Conservation (phyloP, 2,888 invertebrate species). For the Pollenia griseotomentosa region DNA sequence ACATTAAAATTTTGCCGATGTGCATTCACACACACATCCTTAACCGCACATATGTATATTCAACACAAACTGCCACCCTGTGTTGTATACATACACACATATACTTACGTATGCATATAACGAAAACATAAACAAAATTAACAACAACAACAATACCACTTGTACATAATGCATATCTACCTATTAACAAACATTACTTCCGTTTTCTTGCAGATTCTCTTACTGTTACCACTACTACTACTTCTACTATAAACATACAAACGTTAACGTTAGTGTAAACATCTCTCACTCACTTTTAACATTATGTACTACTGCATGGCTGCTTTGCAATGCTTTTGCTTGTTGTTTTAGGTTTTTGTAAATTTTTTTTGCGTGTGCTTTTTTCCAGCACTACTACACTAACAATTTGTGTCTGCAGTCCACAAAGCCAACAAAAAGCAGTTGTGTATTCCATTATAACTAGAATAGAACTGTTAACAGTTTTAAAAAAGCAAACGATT, state of each 20-base stretch:
- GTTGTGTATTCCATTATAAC: conserved; percentile 52
- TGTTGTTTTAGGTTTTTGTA: neutral
- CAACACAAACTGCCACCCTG: conserved; percentile 18
- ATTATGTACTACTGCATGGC: neutral
- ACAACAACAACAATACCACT: neutral
- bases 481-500: neutral
- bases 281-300: neutral
- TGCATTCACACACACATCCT: neutral
- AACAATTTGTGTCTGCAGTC: conserved; percentile 49
- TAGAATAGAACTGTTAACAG: neutral
- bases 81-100: neutral
- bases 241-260: neutral
- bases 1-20: conserved; percentile 27
- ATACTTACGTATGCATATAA: neutral
- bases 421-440: conserved; percentile 44
- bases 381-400: conserved; percentile 25
- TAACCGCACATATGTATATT: neutral
- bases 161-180: neutral
- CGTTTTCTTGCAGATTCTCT: conserved; percentile 46
- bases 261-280: neutral
- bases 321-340: conserved; percentile 18
- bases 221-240: conserved; percentile 4
- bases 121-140: conserved; percentile 7
- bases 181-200: conserved; percentile 55
- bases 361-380: neutral